Percentiles rank a stretch among this genome's conserved stretches.
Conservation (phyloP, 2,888 invertebrate genomes). For the Taphrorychus bicolor region DNA sequence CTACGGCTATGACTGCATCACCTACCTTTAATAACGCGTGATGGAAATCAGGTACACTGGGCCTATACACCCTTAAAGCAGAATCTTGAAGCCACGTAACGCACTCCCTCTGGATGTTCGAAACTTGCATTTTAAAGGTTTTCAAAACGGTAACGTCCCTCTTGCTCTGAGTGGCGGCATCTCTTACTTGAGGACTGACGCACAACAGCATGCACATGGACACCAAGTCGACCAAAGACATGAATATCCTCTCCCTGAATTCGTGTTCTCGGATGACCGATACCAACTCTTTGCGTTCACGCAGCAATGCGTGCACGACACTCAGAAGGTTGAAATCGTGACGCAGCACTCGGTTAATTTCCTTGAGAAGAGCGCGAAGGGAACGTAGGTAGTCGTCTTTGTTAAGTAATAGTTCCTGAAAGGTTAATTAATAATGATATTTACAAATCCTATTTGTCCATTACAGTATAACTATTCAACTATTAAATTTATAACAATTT, state of each 20-base stretch:
- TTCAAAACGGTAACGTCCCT: constrained; percentile 63
- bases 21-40: constrained; percentile 76
- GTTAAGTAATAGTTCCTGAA: constrained; percentile 81
- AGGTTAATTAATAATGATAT: too few relatives aligned
- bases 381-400: constrained; percentile 91
- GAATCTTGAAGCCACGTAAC: constrained; percentile 88
- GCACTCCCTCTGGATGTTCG: constrained; percentile 82
- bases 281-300: constrained; percentile 68
- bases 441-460: too few relatives aligned
- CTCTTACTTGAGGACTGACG: constrained; percentile 73
- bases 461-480: too few relatives aligned
- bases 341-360: constrained; percentile 84
- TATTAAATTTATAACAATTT: too few relatives aligned
- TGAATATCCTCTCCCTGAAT: constrained; percentile 84
- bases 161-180: constrained; percentile 65
- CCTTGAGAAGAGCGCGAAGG: constrained; percentile 83
- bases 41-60: constrained; percentile 75
- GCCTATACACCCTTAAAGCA: constrained; percentile 74
- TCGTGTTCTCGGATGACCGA: constrained; percentile 69
- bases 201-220: constrained; percentile 86
- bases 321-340: constrained; percentile 81
- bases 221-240: constrained; percentile 83
- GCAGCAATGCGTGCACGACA: constrained; percentile 80
- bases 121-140: constrained; percentile 56
- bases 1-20: neutral